Evolutionary conservation across 2,113 vertebrate genomes (phyloP).

Genomic region (Chaetops frenatus): DNA sequence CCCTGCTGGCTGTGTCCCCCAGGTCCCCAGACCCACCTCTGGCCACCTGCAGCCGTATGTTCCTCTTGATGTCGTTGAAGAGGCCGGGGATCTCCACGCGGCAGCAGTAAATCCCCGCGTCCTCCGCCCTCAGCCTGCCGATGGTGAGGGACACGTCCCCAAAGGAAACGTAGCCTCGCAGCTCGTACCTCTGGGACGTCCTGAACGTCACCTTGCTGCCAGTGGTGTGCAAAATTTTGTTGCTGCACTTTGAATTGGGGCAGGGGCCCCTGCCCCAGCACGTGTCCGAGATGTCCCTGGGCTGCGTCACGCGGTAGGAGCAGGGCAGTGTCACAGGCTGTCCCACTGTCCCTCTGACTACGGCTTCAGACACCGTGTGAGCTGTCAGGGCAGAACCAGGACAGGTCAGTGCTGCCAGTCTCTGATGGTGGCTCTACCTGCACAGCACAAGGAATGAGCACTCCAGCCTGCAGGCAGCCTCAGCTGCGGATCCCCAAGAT

Average conservation of each 20-base stretch:
- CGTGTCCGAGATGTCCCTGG: background rate
- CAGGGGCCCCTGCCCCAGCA: constrained; percentile 46
- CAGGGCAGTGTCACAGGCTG: background rate
- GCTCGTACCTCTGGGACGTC: background rate
- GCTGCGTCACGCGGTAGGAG: background rate
- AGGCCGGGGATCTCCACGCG: constrained; percentile 66
- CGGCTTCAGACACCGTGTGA: rapidly evolving
- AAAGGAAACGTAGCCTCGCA: rapidly evolving
- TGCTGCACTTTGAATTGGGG: background rate
- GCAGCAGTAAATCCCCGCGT: constrained; percentile 78
- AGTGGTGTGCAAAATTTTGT: background rate
- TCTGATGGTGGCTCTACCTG: rapidly evolving
- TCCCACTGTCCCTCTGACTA: background rate
- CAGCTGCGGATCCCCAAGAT: background rate
- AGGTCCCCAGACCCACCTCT: constrained; percentile 27
- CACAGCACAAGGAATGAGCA: rapidly evolving
- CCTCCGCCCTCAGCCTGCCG: background rate
- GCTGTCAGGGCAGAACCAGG: background rate
- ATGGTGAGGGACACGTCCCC: constrained; percentile 79
- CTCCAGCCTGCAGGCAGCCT: background rate
- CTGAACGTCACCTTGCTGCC: background rate
- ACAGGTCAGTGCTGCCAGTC: background rate
- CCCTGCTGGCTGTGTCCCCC: background rate
- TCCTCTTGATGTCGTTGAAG: constrained; percentile 75
- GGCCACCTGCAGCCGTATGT: background rate